Percentiles rank a stretch among this genome's conserved stretches.
These are phyloP conservation scores for Drosophila mayri DNA, from an alignment of 1,140 invertebrate genomes.

Conservation along the genomic window DNA sequence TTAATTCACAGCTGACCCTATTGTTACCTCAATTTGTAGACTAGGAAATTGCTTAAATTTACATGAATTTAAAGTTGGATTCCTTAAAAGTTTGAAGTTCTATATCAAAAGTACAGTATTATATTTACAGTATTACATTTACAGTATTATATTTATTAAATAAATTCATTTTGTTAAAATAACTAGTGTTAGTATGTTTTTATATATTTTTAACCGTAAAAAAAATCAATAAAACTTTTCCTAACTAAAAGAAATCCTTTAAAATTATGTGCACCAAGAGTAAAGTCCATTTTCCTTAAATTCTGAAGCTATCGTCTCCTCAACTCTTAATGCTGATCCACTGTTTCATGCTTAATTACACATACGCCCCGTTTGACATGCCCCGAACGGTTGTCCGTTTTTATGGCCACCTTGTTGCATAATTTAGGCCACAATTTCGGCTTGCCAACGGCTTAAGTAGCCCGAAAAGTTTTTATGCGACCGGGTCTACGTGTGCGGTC, in stretches of 20 bases:
- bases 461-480: constrained; percentile 69
- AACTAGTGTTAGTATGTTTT: background rate
- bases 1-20: background rate
- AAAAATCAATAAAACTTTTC: too few relatives aligned
- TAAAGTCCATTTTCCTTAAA: background rate
- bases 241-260: background rate
- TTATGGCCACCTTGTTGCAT: constrained; percentile 70
- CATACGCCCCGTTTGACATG: constrained; percentile 74
- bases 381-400: constrained; percentile 40
- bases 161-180: background rate
- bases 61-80: background rate
- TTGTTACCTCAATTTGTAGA: background rate
- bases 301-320: background rate
- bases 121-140: too few relatives aligned
- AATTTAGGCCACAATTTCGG: constrained; percentile 72
- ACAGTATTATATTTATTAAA: too few relatives aligned
- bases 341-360: constrained; percentile 67
- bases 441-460: constrained; percentile 68
- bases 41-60: background rate
- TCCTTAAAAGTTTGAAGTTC: too few relatives aligned
- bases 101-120: too few relatives aligned
- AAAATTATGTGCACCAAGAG: background rate
- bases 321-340: constrained; percentile 33
- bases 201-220: background rate
- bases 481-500: constrained; percentile 50